Evolutionary conservation across 2,113 vertebrate species (phyloP), one percentile per base, ranked within the genome.

Genomic region (Muscicapa adusta): DNA sequence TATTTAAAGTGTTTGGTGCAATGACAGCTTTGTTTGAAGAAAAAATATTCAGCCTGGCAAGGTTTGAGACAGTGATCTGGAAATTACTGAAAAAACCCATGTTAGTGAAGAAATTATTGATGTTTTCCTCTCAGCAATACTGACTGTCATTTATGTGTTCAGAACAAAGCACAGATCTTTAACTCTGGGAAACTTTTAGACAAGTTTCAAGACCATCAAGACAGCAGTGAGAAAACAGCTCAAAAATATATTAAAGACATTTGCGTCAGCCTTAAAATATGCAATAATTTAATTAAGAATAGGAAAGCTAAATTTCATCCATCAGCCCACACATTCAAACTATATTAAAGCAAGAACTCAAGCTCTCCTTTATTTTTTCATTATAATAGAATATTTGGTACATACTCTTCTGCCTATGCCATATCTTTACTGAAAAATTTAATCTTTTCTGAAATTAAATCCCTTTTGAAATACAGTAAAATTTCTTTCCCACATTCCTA

Each of bases 261-360:
- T 62, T 90, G 7, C 1, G 1, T 95, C 47, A 85, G 33, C 38
- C 9, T 78, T 94, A 76, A 94, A 87, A 79, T 88, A 89, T 10
- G 24, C 14, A 79, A 54, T 89, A 89, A 82, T 89, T 87, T 88
- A 92, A 94, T 96, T 87, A 95, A 89, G 74, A 88, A 57, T 24
- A 70, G 2, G 62, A 91, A 91, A 88, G 34, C 13, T 85, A 72
- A 70, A 76, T 70, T 96, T 85, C 70, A 85, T 29, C 73, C 25
- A 89, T 40, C 47, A 68, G 9, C 61, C 70, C 71, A 73, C 67
- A 70, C 33, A 62, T 48, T 88, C 8, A 14, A 85, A 85, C 70
- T 62, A 51, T 36, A 76, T 94, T 85, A 62, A 54, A 72, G 26
- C 58, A 79, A 79, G 71, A 91, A 91, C 17, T 85, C 36, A 40